Base-by-base conservation (phyloP, 1,140 invertebrate genomes). In the Lepidotrigona ventralis region DNA sequence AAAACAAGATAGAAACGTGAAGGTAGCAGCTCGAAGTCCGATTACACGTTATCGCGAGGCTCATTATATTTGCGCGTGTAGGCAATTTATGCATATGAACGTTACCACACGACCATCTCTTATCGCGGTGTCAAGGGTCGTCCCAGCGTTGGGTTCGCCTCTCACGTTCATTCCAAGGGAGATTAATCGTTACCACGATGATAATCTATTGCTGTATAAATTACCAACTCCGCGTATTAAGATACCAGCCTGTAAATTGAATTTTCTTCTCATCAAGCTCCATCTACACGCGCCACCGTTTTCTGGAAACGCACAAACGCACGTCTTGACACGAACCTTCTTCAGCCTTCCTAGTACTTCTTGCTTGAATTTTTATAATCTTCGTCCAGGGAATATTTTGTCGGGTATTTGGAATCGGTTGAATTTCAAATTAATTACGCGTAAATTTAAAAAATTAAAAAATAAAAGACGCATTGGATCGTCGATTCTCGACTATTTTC, bases 41-140 rank as follows among this genome's bases (percentile, higher is more conserved):
- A 78, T 83, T 78, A 68, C n/a, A 23, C 39, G 81, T 78, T 82
- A 83, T 78, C 81, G 39, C 33, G 54, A 0, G 39, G 63, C 80
- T 82, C 74, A 69, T 83, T 83, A 78, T 70, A 83, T 83, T 83
- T 33, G 81, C 81, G 81, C 81, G 81, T 76, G 81, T 70, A 29
- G 56, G 66, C 74, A 71, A 83, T 83, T 83, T 83, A 83, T 83
- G 81, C 75, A 33, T 71, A 60, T 46, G 17, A 77, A 70, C 81
- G 81, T 83, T n/a, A 53, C 81, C 81, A 83, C 56, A 83, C n/a
- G 56, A 63, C 75, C 81, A 71, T 83, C 66, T 75, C 75, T 83
- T 83, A 83, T 83, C 81, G 56, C 23, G 26, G 81, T 83, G 81
- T 83, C 81, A 83, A 69, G 81, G 81, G 81, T 83, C 81, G 81